Conservation (phyloP, 1,140 invertebrate genomes). For the Pomacea maculata region DNA sequence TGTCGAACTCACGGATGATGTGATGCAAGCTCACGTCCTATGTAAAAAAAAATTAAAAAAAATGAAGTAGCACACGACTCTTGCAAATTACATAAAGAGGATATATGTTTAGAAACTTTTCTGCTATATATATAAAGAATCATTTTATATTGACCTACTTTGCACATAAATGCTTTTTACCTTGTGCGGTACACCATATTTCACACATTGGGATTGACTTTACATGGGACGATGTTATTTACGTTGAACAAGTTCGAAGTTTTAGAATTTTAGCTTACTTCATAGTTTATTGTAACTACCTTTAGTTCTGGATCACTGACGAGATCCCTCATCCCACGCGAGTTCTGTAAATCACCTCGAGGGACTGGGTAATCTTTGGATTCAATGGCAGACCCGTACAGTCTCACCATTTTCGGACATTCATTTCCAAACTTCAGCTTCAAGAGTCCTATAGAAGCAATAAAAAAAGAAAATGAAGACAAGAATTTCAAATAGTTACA, state of each 20-base stretch:
- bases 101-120: neutral
- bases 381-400: conserved; percentile 49
- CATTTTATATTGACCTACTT: too few relatives aligned
- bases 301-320: conserved; percentile 24
- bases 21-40: conserved; percentile 41
- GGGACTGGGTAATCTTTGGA: conserved; percentile 45
- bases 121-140: neutral
- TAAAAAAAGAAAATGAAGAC: too few relatives aligned
- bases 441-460: conserved; percentile 13
- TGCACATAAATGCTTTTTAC: too few relatives aligned
- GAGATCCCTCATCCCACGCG: conserved; percentile 20
- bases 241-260: too few relatives aligned
- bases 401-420: conserved; percentile 45
- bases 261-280: too few relatives aligned
- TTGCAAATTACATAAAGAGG: too few relatives aligned
- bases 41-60: neutral
- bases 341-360: conserved; percentile 25
- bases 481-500: too few relatives aligned
- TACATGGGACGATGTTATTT: too few relatives aligned
- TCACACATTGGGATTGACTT: too few relatives aligned
- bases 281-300: conserved; percentile 6
- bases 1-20: conserved; percentile 39
- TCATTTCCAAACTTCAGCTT: conserved; percentile 8
- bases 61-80: neutral
- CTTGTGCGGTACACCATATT: too few relatives aligned